These are phyloP conservation scores for Julus scanicus DNA, from an alignment of 2,888 invertebrate genomes.

Conservation along the genomic window DNA sequence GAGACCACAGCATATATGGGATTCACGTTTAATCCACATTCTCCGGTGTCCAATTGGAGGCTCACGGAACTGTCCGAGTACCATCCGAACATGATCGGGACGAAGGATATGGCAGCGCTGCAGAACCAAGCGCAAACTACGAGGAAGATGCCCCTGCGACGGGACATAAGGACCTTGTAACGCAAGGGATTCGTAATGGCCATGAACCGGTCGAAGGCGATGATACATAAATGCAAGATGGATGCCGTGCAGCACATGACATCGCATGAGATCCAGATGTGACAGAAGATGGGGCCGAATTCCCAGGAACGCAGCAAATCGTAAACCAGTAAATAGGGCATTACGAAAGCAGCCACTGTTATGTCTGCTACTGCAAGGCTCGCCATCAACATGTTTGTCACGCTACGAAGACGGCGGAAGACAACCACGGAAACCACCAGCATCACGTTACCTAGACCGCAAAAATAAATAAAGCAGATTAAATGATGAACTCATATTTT, in stretches of 20 bases:
- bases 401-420: slow-evolving; percentile 60
- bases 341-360: slow-evolving; percentile 60
- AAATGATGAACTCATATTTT: no score
- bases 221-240: slow-evolving; percentile 64
- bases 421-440: slow-evolving; percentile 92
- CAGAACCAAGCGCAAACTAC: slow-evolving; percentile 63
- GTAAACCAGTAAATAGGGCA: slow-evolving; percentile 60
- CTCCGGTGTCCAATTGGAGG: not conserved
- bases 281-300: slow-evolving; percentile 60
- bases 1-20: slow-evolving; percentile 64
- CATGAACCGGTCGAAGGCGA: slow-evolving; percentile 64
- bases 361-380: slow-evolving; percentile 60
- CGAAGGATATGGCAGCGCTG: slow-evolving; percentile 62
- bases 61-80: slow-evolving; percentile 26
- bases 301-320: slow-evolving; percentile 59
- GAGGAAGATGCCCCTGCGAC: slow-evolving; percentile 62
- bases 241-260: slow-evolving; percentile 65
- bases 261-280: slow-evolving; percentile 62
- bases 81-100: slow-evolving; percentile 63
- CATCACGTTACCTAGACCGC: slow-evolving; percentile 79
- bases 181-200: slow-evolving; percentile 64
- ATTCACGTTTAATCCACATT: slow-evolving; percentile 62
- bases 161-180: slow-evolving; percentile 63
- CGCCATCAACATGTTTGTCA: slow-evolving; percentile 61
- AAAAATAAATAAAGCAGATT: no score